Base-by-base conservation (phyloP, 2,888 invertebrate species). In the Synergus gifuensis region DNA sequence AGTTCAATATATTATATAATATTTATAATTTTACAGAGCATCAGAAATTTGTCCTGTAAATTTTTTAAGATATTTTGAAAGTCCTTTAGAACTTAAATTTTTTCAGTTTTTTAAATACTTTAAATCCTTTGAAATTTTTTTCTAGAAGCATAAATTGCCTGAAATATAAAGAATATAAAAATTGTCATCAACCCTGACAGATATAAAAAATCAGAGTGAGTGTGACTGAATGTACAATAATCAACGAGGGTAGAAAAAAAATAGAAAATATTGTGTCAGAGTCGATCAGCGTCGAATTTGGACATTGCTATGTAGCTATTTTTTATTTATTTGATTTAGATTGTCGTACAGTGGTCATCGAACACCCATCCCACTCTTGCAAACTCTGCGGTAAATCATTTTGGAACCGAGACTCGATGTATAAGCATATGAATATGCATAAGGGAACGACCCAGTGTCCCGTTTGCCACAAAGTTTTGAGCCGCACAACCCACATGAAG, bases 371-470 rank as follows among this genome's bases (percentile, higher is more conserved):
- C 88, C 92, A 92, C 86, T 90, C 91, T 85, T 93, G 93, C 91
- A 92, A 91, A 89, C 91, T 92, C 86, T 93, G 93, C 89, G 92
- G 92, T 90, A 93, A 93, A 91, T 91, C 91, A 79, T 93, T 93
- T 90, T 92, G 92, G 89, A 93, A 93, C 89, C 92, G 93, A 86
- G 92, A 93, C 88, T 93, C 93, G 88, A 91, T 93, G 90, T 92
- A 92, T 88, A 93, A 93, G 87, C 93, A 93, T 90, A 93, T 93
- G 91, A 93, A 93, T 84, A 92, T 92, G 88, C 93, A 93, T 89
- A 91, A 92, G 84, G 93, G 93, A 67, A 92, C 92, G 84, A 93
- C 93, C 80, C 92, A 92, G 87, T 93, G 93, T 87, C 91, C 91
- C 78, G 91, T 93, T 81, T 93, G 93, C 87, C 91, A 92, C 85